Base-by-base conservation (phyloP, 1,140 invertebrate genomes). In the Meloidogyne chitwoodi region DNA sequence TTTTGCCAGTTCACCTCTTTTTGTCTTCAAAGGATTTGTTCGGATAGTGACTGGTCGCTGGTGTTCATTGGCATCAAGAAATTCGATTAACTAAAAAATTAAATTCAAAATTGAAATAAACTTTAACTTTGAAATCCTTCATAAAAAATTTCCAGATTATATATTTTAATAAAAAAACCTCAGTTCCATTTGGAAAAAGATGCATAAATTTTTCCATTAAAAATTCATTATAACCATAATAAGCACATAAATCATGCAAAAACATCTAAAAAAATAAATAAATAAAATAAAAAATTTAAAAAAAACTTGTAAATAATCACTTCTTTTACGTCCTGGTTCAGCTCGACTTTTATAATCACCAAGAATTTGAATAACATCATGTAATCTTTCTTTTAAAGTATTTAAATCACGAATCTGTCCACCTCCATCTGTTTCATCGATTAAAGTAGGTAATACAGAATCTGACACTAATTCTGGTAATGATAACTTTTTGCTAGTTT, bases 41-140 rank as follows among this genome's bases (percentile, higher is more conserved):
- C 97, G 90, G 76, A 99, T 94, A 0, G 96, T 99, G 26, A 99
- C 89, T 4, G 97, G 97, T 82, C 97, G 90, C 74, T 93, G 92
- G 19, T 93, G 91, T 90, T 99, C 96, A 87, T 94, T 97, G 0
- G 96, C 93, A 90, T 99, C 96, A 19, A 99, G 89, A 89, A 95
- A 96, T 85, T 98, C 95, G 79, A 96, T 90, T 26, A 99, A 89
- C 88, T 90, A 72, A 72, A 86, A 83, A 67, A 56, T 16, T 6
- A n/a, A 68, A 44, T 38, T 68, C 3, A 34, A 27, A 27, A 8
- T 1, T 26, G 10, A 31, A 31, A 3, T n/a, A 27, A 68, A 2
- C 8, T 19, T 38, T 38, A 65, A 38, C n/a, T 38, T 74, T 31
- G 11, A 31, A 26, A 10, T 1, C 16, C 27, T 73, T 14, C n/a